These are phyloP conservation scores for Atethmia centrago DNA, from an alignment of 2,888 invertebrate genomes.

Conservation along the genomic window DNA sequence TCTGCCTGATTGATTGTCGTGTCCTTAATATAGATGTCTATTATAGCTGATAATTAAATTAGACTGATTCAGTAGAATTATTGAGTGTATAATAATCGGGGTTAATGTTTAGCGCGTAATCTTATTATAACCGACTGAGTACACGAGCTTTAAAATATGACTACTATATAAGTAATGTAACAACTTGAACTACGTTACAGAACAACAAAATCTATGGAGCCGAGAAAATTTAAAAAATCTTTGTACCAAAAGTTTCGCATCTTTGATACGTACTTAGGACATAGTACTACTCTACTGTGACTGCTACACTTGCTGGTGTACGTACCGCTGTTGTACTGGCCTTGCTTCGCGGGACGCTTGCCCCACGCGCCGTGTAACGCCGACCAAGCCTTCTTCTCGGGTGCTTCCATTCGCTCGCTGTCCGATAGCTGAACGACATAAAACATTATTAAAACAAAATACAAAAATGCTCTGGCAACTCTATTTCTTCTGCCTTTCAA, in stretches of 20 bases:
- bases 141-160: constrained; percentile 20
- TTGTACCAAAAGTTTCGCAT: neutral
- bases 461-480: neutral
- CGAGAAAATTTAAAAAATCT: neutral
- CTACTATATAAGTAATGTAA: constrained; percentile 31
- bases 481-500: neutral
- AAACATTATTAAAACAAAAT: neutral
- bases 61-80: constrained; percentile 2
- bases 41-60: constrained; percentile 14
- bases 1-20: constrained; percentile 35
- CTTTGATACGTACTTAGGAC: neutral
- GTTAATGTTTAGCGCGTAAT: constrained; percentile 20
- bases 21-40: neutral
- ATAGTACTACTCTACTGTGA: neutral
- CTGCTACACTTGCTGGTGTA: neutral
- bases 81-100: constrained; percentile 25
- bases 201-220: constrained; percentile 6
- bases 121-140: constrained; percentile 19
- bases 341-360: constrained; percentile 91
- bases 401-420: constrained; percentile 76
- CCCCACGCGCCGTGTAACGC: constrained; percentile 94
- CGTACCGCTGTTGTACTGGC: constrained; percentile 82
- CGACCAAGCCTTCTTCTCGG: constrained; percentile 93
- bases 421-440: constrained; percentile 55
- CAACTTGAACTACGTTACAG: constrained; percentile 14